Conservation (phyloP, 2,888 invertebrate species). For the Microctonus aethiopoides region DNA sequence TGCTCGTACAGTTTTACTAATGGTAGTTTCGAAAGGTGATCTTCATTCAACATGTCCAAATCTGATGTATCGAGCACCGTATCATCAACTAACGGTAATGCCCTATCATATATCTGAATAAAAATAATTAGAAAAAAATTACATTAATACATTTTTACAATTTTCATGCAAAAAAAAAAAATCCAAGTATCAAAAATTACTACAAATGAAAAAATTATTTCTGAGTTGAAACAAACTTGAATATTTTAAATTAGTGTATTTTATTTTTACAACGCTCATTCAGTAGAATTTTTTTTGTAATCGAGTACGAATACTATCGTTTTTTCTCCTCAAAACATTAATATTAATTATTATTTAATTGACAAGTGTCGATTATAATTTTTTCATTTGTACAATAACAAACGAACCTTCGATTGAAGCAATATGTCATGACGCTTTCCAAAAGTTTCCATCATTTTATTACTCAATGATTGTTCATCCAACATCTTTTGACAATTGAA, state of each 20-base stretch:
- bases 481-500: conserved; percentile 79
- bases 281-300: no score
- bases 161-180: no score
- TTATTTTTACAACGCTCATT: no score
- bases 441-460: conserved; percentile 85
- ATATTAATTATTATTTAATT: no score
- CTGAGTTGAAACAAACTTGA: no score
- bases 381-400: neutral
- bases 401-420: conserved; percentile 85
- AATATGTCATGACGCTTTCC: conserved; percentile 88
- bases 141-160: no score
- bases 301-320: no score
- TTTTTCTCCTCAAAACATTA: no score
- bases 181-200: no score
- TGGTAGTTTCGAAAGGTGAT: neutral
- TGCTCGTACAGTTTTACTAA: neutral
- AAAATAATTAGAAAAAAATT: conserved; percentile 4
- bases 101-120: neutral
- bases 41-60: neutral
- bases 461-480: conserved; percentile 66
- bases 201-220: no score
- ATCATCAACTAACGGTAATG: neutral
- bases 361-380: no score
- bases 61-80: neutral
- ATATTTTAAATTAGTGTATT: no score